Evolutionary conservation across 2,888 invertebrate species (phyloP), one percentile per base, ranked within the genome.

Genomic region (Oscheius sp.): DNA sequence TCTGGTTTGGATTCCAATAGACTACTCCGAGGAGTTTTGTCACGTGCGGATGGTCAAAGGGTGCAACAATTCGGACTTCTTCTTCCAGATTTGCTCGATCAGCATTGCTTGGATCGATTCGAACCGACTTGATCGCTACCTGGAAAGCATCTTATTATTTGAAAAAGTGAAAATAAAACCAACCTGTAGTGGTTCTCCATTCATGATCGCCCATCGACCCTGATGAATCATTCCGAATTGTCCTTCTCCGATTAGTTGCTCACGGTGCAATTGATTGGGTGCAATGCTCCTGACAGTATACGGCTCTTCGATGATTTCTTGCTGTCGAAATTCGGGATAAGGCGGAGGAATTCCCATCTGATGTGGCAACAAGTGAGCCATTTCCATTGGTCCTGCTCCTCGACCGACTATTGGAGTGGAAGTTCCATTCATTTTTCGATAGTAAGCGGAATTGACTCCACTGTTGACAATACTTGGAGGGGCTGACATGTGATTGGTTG

Each of bases 231-330:
- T 69, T 88, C 96, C 96, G 88, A 96, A 97, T 33, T 95, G 95
- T 12, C 97, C 96, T 89, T 96, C 95, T 25, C 96, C 96, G 33
- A 96, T 89, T 87, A 95, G 94, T 87, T 95, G 93, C 53, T 94
- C 90, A 86, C 95, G 93, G 46, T 80, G 63, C n/a, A 87, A 76
- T 53, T 74, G 68, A 15, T 71, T 69, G 17, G 79, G 70, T 0
- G 78, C 69, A 29, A 85, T 85, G 50, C 75, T 78, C 12, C 78
- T 69, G 3, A 85, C 83, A 17, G 83, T 81, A 55, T 79, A 84
- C 2, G 81, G 79, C 27, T 81, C 79, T 2, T 75, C 64, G 96
- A 68, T 95, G 90, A 55, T 17, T 3, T 57, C 34, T 17, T 42
- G 42, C 4, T 25, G 46, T 86, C 92, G 91, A 8, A 68, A 69